phyloP scores from a whole-genome alignment of 1,140 invertebrate species.

The Lepeophtheirus salmonis region DNA sequence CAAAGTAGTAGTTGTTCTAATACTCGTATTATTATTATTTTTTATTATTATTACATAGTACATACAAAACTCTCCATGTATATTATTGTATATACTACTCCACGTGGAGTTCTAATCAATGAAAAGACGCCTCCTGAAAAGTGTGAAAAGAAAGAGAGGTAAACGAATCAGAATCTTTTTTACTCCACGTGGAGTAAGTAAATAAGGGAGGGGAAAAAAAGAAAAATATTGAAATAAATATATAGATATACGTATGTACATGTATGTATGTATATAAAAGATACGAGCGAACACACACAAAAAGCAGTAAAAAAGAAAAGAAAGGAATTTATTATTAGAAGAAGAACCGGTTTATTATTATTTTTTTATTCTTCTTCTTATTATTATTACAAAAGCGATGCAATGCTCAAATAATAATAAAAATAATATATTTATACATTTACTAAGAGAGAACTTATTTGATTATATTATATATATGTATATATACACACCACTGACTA shows the following conservation, averaged over 20 bases:
- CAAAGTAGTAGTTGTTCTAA: too few species aligned
- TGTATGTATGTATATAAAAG: too few species aligned
- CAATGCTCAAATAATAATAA: background rate
- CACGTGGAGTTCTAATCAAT: background rate
- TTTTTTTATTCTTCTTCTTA: background rate
- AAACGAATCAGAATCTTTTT: background rate
- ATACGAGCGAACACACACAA: too few species aligned
- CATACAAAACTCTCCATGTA: too few species aligned
- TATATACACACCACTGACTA: too few species aligned
- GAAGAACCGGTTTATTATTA: background rate
- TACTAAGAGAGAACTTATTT: slow-evolving; percentile 1
- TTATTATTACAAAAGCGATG: background rate
- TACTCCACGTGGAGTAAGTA: background rate
- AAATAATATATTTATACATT: background rate
- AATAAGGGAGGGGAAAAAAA: background rate
- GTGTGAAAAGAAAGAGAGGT: background rate
- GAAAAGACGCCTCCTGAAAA: background rate
- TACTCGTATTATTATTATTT: too few species aligned
- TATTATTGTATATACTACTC: background rate
- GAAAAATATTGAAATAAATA: background rate
- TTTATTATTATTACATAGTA: too few species aligned
- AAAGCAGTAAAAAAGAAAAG: too few species aligned
- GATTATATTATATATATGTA: background rate
- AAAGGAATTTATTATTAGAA: background rate
- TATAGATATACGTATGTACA: too few species aligned